Conservation (phyloP, 37 sponge, comb jelly and placozoan species). For the Corticium candelabrum region DNA sequence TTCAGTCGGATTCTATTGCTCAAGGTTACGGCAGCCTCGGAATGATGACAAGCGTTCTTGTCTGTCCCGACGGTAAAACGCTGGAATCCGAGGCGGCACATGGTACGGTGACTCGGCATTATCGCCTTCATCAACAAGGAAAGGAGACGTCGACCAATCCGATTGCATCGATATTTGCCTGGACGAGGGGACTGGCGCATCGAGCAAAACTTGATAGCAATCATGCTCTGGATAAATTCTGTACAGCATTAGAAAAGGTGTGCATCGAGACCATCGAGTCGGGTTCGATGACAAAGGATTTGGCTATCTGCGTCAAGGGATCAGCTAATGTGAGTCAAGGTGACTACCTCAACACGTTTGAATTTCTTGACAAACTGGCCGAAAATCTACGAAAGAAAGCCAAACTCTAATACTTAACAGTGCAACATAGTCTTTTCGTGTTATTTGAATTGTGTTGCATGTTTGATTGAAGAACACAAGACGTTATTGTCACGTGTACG, state of each 20-base stretch:
- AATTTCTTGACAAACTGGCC: slow-evolving; percentile 85
- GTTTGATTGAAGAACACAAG: no score
- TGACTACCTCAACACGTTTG: slow-evolving; percentile 92
- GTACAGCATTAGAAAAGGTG: slow-evolving; percentile 62
- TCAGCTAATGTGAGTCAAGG: slow-evolving; percentile 20
- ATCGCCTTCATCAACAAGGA: slow-evolving; percentile 83
- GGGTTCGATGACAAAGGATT: slow-evolving; percentile 92
- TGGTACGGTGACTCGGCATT: slow-evolving; percentile 92
- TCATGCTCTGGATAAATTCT: slow-evolving; percentile 35
- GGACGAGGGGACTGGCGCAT: slow-evolving; percentile 84
- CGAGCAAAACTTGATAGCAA: slow-evolving; percentile 83
- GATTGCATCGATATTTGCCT: slow-evolving; percentile 91
- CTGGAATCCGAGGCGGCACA: slow-evolving; percentile 94
- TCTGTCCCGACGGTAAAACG: slow-evolving; percentile 91
- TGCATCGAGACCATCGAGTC: slow-evolving; percentile 85
- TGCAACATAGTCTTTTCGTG: no score
- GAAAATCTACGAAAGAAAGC: slow-evolving; percentile 63
- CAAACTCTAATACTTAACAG: no score
- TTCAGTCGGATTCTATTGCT: slow-evolving; percentile 85
- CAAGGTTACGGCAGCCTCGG: slow-evolving; percentile 94
- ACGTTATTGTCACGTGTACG: no score
- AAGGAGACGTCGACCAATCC: slow-evolving; percentile 16
- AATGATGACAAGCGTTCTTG: slow-evolving; percentile 96
- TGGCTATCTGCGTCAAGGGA: slow-evolving; percentile 87
- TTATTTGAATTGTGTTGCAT: no score